phyloP scores from a whole-genome alignment of 2,888 invertebrate species.

The Thymelicus sylvestris region DNA sequence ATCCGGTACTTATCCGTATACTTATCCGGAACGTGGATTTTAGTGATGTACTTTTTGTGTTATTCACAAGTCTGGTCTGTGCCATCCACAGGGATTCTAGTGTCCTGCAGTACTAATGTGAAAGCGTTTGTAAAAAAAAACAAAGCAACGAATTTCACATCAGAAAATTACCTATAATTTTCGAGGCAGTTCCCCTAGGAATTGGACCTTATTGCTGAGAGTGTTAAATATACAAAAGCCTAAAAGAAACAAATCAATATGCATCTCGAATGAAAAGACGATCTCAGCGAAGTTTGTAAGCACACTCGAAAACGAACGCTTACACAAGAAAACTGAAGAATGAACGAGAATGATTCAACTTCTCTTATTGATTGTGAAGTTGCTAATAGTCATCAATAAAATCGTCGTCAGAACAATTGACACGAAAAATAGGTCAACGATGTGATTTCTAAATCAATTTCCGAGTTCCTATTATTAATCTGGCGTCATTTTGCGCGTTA shows the following conservation, averaged over 20 bases:
- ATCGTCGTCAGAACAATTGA: constrained; percentile 34
- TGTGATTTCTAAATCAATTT: constrained; percentile 32
- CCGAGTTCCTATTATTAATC: constrained; percentile 8
- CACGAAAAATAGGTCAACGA: constrained; percentile 34
- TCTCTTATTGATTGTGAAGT: constrained; percentile 32
- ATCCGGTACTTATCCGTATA: no score
- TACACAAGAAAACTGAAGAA: constrained; percentile 13
- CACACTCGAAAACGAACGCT: constrained; percentile 10
- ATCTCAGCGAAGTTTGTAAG: constrained; percentile 6
- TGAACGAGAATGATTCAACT: not conserved
- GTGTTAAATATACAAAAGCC: no score
- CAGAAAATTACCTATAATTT: no score
- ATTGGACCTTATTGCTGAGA: no score
- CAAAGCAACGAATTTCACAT: no score
- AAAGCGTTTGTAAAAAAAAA: no score
- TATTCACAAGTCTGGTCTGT: no score
- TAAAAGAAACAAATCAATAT: not conserved
- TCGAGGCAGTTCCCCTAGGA: no score
- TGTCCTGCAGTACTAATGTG: no score
- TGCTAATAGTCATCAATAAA: constrained; percentile 35
- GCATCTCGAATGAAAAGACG: constrained; percentile 7
- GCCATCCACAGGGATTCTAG: no score
- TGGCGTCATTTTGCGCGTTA: constrained; percentile 6
- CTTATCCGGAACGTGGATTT: no score
- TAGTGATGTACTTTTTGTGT: no score